Base-by-base conservation (phyloP, 2,113 vertebrate species). In the Garra rufa region DNA sequence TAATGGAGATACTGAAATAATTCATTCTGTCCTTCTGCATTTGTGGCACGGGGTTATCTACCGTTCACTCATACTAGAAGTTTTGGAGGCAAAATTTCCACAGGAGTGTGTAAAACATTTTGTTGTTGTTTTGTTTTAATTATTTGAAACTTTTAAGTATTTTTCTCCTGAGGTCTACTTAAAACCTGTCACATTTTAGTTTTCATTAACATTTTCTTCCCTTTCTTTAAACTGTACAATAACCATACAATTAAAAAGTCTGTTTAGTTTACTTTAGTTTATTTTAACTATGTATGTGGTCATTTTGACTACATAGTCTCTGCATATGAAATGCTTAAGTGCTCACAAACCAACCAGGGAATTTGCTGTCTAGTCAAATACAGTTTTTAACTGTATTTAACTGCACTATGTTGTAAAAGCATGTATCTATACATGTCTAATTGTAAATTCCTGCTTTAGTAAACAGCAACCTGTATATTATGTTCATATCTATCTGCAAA, bases 1-100 rank as follows among this genome's bases (percentile, higher is more conserved):
- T 87, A 79, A 82, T 59, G 59, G 55, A 82, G 76, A 79, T 69
- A 67, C 67, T 63, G 78, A 83, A 85, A 87, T 74, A 75, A 83
- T 85, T 85, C 41, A 74, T 78, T 87, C 83, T 65, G 67, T 83
- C 65, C 63, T 77, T 57, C n/a, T 71, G 67, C 79, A 61, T 83
- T 84, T 43, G 50, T 70, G 71, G 81, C 82, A 84, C 41, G 10
- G 41, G 69, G 85, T 87, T 86, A 86, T 83, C 74, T 83, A 48
- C 75, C 19, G 24, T 74, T 83, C 76, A 83, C 52, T 87, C 71
- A 83, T 26, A 67, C 77, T 44, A 46, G 69, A 61, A 67, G 50
- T 69, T 74, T 63, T 52, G 52, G 61, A 67, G 63, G 44, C 26
- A 74, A 81, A 87, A 55, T 83, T 85, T 85, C 78, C 30, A 78